Conservation (phyloP, 2,113 vertebrate genomes). For the Rhea americana region DNA sequence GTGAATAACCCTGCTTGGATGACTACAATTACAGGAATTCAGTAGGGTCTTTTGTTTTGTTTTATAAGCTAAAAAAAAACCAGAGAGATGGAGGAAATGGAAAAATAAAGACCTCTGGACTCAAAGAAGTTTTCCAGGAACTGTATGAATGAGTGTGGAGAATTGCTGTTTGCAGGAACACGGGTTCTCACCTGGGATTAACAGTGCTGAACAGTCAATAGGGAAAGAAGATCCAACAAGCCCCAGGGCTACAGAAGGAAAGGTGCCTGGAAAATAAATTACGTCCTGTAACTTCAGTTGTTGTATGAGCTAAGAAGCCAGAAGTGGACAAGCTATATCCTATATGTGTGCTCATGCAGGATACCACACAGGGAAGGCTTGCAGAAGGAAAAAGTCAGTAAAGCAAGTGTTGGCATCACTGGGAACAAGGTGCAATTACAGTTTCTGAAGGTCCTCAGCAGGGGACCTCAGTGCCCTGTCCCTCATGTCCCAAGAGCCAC, state of each 20-base stretch:
- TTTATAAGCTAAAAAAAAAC: background rate
- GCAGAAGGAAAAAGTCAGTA: background rate
- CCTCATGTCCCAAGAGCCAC: background rate
- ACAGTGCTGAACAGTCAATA: background rate
- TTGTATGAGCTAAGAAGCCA: background rate
- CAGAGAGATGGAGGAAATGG: background rate
- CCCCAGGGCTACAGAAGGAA: background rate
- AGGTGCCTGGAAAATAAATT: background rate
- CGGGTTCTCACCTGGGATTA: background rate
- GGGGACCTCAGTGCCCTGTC: background rate
- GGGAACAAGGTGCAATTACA: background rate
- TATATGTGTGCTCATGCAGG: rapidly evolving
- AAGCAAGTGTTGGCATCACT: background rate
- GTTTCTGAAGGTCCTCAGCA: background rate
- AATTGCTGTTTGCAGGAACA: background rate
- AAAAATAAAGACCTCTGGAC: background rate
- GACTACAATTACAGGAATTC: constrained; percentile 25
- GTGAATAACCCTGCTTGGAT: background rate
- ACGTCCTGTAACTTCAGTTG: background rate
- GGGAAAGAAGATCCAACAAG: background rate
- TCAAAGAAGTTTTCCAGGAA: background rate
- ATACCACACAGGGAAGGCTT: background rate
- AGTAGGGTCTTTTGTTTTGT: constrained; percentile 2
- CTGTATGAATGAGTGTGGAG: background rate
- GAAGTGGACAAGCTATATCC: background rate